These are phyloP conservation scores for Argyrosomus regius DNA, from an alignment of 2,797 vertebrate species.

Conservation along the genomic window DNA sequence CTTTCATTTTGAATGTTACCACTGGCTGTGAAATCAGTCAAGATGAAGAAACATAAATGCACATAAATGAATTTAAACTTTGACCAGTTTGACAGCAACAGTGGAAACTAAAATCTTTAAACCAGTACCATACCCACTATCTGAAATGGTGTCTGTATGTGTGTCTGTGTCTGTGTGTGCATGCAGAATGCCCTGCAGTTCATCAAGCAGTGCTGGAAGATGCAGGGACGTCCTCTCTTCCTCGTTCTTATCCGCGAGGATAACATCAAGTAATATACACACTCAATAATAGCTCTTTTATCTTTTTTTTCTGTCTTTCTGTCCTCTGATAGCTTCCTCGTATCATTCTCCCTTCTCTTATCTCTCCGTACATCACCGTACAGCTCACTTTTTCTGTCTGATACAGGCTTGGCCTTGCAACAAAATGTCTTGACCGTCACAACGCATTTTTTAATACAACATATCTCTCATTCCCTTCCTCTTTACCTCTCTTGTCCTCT, in stretches of 20 bases:
- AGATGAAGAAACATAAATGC: not conserved
- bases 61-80: not conserved
- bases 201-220: constrained; percentile 99
- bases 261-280: constrained; percentile 92
- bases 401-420: not conserved
- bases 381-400: constrained; percentile 26
- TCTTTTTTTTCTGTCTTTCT: constrained; percentile 20
- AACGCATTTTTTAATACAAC: constrained; percentile 11
- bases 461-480: constrained; percentile 11
- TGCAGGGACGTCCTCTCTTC: constrained; percentile 95
- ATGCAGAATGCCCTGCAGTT: constrained; percentile 95
- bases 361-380: constrained; percentile 35
- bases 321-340: constrained; percentile 39
- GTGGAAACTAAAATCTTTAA: constrained; percentile 5
- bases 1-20: too few relatives aligned
- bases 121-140: not conserved
- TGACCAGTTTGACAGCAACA: constrained; percentile 9
- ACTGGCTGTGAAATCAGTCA: not conserved
- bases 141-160: constrained; percentile 12
- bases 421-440: constrained; percentile 29
- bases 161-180: constrained; percentile 42
- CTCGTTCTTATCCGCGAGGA: constrained; percentile 97
- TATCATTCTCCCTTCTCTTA: constrained; percentile 7
- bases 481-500: not conserved
- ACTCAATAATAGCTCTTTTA: constrained; percentile 36